Evolutionary conservation across 2,797 vertebrate genomes (phyloP).

Genomic region (Ispidina lecontei): DNA sequence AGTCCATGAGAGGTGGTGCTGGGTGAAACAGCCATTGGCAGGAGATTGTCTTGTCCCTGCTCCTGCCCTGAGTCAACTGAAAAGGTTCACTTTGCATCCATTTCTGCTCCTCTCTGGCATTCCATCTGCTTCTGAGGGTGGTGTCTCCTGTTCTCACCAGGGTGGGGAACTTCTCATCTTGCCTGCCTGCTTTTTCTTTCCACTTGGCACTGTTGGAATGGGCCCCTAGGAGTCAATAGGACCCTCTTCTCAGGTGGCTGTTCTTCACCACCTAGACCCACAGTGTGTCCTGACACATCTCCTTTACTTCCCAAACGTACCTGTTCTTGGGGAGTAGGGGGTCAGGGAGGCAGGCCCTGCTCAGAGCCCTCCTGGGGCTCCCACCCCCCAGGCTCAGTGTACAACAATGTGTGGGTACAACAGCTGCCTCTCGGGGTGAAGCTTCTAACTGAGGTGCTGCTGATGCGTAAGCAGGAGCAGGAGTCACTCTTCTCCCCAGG

Average conservation of each 20-base stretch:
- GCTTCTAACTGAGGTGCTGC: not conserved
- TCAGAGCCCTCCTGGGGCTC: not conserved
- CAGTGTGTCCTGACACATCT: not conserved
- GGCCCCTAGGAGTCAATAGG: not conserved
- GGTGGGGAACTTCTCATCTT: not conserved
- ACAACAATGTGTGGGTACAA: rapidly evolving
- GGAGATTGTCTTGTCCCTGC: constrained; percentile 16
- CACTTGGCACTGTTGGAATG: not conserved
- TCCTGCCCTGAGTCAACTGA: not conserved
- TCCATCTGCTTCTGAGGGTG: not conserved
- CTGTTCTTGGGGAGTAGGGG: not conserved
- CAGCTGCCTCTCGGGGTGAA: not conserved
- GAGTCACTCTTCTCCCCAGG: not conserved
- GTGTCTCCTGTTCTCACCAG: not conserved
- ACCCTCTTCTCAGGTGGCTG: not conserved
- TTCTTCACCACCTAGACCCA: not conserved
- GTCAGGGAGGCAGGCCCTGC: not conserved
- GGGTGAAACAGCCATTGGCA: constrained; percentile 10
- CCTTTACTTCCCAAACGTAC: rapidly evolving
- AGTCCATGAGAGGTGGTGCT: constrained; percentile 25
- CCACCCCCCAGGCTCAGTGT: rapidly evolving
- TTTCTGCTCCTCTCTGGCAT: not conserved
- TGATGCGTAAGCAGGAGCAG: not conserved
- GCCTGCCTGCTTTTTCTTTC: not conserved
- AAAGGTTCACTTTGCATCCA: not conserved